Conservation (phyloP, 2,888 invertebrate species). For the Tetragonula carbonaria region DNA sequence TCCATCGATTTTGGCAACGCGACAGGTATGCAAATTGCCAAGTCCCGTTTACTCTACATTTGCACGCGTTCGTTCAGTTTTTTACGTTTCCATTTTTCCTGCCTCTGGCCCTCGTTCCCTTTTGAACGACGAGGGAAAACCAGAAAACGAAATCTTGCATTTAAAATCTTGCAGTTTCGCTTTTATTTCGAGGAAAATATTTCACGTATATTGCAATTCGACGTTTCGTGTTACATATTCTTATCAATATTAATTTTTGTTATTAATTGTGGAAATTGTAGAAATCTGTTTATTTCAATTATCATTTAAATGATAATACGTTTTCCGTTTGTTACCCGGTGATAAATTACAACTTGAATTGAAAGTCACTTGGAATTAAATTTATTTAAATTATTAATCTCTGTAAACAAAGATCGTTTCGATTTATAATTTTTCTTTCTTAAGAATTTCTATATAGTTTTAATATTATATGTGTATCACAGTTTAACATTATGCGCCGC, state of each 20-base stretch:
- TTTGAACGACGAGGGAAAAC: not conserved
- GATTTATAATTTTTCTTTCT: too few relatives aligned
- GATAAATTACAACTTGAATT: not conserved
- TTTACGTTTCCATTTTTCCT: not conserved
- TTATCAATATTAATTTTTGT: too few relatives aligned
- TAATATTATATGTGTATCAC: too few relatives aligned
- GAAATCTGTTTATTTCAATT: too few relatives aligned
- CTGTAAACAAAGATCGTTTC: too few relatives aligned
- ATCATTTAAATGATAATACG: too few relatives aligned
- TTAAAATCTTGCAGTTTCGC: not conserved
- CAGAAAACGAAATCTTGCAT: not conserved
- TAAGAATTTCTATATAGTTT: too few relatives aligned
- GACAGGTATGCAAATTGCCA: constrained; percentile 55
- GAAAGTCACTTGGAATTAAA: not conserved
- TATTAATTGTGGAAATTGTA: too few relatives aligned
- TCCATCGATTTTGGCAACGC: constrained; percentile 54
- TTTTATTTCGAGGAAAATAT: not conserved
- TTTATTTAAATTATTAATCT: not conserved
- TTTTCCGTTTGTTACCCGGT: not conserved
- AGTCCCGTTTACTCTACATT: constrained; percentile 38
- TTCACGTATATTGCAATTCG: not conserved
- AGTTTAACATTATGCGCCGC: too few relatives aligned
- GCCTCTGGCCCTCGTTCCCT: not conserved
- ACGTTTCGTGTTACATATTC: not conserved
- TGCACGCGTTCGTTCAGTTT: constrained; percentile 16